These are phyloP conservation scores for Cyanocitta stelleri DNA, from an alignment of 2,113 vertebrate species.

Conservation along the genomic window DNA sequence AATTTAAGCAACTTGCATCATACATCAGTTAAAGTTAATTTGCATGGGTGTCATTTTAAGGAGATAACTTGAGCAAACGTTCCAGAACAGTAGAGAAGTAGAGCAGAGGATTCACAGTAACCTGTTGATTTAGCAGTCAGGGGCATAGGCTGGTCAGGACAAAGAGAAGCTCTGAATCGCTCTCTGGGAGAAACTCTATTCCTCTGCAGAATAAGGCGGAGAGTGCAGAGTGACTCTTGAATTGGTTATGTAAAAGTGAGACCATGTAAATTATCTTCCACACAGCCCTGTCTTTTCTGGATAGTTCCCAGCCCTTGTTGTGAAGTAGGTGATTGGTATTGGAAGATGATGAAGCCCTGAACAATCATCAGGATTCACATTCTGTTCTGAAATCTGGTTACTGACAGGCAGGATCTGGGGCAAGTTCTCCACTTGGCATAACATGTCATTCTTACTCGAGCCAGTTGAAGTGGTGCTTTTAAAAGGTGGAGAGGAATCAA, in stretches of 20 bases:
- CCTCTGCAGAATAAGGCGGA: fast-evolving
- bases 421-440: not conserved
- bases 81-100: not conserved
- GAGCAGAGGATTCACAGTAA: not conserved
- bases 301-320: not conserved
- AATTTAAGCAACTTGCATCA: not conserved
- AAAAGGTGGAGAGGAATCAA: conserved; percentile 3
- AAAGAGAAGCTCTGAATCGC: not conserved
- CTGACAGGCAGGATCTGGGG: not conserved
- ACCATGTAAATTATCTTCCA: not conserved
- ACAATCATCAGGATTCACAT: not conserved
- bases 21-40: not conserved
- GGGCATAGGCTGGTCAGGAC: not conserved
- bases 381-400: not conserved
- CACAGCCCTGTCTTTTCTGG: not conserved
- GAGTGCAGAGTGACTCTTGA: not conserved
- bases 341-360: not conserved
- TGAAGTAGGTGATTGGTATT: not conserved
- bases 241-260: not conserved
- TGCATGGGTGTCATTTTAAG: not conserved
- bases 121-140: not conserved
- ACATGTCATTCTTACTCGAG: not conserved
- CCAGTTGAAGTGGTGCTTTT: conserved; percentile 16
- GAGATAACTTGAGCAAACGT: not conserved
- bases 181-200: not conserved